Conservation (phyloP, 2,113 vertebrate species). For the Lophotis ruficrista region DNA sequence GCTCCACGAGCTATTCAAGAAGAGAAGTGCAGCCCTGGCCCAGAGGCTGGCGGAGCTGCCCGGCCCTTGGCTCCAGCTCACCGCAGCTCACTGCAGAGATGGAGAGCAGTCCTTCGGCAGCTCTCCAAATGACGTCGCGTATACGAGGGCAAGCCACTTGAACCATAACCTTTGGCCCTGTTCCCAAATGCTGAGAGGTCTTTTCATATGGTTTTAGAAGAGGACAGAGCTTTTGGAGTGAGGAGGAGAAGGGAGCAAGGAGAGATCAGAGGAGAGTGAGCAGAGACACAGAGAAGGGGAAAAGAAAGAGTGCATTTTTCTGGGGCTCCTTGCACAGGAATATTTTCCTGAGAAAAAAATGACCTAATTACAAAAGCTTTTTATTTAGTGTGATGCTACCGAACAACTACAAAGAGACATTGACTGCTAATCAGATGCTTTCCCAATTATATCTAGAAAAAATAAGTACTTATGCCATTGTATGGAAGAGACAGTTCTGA, state of each 20-base stretch:
- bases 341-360: neutral
- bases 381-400: neutral
- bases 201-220: neutral
- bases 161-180: neutral
- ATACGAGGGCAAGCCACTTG: neutral
- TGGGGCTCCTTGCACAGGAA: neutral
- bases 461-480: neutral
- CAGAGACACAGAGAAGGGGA: neutral
- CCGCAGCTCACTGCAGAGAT: neutral
- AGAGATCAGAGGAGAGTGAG: neutral
- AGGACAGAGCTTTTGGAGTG: neutral
- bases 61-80: neutral
- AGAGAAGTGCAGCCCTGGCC: neutral
- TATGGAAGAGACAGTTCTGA: neutral
- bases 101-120: neutral
- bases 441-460: neutral
- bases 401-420: neutral
- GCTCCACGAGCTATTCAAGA: neutral
- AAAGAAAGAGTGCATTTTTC: neutral
- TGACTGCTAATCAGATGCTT: neutral
- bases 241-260: neutral
- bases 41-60: neutral
- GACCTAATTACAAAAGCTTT: neutral
- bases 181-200: neutral
- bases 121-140: neutral